A percentile compares a stretch with the other conserved stretches of the same genome.
phyloP scores from a whole-genome alignment of 2,888 invertebrate species.

The Heliconius charithonia region DNA sequence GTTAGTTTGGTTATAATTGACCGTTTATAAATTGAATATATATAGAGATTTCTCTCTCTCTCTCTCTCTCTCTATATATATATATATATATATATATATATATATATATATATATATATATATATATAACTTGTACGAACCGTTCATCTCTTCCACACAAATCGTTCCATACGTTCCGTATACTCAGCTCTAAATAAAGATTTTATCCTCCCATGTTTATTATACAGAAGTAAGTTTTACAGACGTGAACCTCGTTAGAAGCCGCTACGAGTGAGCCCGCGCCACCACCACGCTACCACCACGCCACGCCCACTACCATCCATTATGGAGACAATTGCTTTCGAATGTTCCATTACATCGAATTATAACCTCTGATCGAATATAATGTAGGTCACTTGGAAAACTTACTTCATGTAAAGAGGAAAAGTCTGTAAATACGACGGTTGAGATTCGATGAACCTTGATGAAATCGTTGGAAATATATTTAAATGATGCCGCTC shows the following conservation, averaged over 20 bases:
- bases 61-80: too few species aligned
- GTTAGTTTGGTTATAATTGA: not conserved
- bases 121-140: too few species aligned
- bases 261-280: not conserved
- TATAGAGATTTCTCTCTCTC: too few species aligned
- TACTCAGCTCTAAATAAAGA: not conserved
- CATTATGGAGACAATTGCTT: slow-evolving; percentile 28
- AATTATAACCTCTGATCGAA: slow-evolving; percentile 25
- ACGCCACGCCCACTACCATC: slow-evolving; percentile 17
- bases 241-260: not conserved
- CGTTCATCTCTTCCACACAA: not conserved
- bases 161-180: not conserved
- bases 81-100: too few species aligned
- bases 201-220: not conserved
- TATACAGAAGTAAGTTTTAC: not conserved
- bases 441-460: too few species aligned
- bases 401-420: not conserved
- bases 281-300: too few species aligned
- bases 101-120: too few species aligned
- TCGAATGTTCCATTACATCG: slow-evolving; percentile 24
- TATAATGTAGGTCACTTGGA: slow-evolving; percentile 2
- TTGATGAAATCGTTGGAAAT: too few species aligned
- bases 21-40: not conserved
- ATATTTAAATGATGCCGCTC: too few species aligned
- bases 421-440: not conserved